Evolutionary conservation across 2,113 vertebrate species (phyloP).

Genomic region (Neogobius melanostomus): DNA sequence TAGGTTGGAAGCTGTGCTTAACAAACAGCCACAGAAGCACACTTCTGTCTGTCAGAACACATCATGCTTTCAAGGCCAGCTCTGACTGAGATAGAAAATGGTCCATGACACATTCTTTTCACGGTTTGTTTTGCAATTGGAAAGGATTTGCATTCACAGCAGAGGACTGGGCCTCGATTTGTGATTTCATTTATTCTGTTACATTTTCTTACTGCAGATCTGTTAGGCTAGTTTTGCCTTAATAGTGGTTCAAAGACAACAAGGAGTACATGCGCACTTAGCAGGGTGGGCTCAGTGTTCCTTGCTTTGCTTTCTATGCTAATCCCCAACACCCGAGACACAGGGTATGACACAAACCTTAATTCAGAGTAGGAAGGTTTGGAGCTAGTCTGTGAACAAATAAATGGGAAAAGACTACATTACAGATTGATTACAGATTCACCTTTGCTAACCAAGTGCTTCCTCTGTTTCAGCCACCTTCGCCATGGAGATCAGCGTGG

Average conservation of each 20-base stretch:
- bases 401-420: too few species aligned
- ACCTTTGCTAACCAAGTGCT: not conserved
- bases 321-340: too few species aligned
- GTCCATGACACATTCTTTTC: not conserved
- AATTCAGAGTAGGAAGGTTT: too few species aligned
- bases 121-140: not conserved
- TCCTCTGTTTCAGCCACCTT: slow-evolving; percentile 81
- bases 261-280: too few species aligned
- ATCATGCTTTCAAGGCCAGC: not conserved
- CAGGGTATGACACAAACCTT: too few species aligned
- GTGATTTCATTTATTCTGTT: too few species aligned
- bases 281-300: too few species aligned
- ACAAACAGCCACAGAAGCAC: not conserved
- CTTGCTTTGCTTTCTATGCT: too few species aligned
- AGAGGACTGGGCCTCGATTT: not conserved
- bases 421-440: not conserved
- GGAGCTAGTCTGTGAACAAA: too few species aligned
- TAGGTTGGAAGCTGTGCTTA: not conserved
- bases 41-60: not conserved
- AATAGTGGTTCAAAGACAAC: too few species aligned
- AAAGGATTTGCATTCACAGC: not conserved
- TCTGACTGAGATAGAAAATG: not conserved
- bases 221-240: too few species aligned
- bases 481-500: slow-evolving; percentile 94
- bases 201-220: too few species aligned